A percentile compares a stretch with the other conserved stretches of the same genome.
Conservation (phyloP, 2,113 vertebrate species). For the Xiphophorus couchianus region DNA sequence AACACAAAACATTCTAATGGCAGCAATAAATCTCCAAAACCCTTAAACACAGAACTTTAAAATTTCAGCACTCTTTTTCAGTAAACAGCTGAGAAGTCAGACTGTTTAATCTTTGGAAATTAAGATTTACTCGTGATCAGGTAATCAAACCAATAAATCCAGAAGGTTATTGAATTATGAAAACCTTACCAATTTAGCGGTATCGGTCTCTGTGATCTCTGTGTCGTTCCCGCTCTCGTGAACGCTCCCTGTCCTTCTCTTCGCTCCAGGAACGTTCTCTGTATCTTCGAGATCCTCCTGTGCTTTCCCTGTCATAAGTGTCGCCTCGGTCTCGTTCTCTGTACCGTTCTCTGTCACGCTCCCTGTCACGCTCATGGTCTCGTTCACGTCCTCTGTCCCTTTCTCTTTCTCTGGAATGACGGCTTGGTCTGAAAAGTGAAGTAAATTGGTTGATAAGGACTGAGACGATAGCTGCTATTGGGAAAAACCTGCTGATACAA, state of each 20-base stretch:
- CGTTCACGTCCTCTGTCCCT: conserved; percentile 35
- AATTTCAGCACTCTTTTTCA: not conserved
- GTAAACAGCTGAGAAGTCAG: not conserved
- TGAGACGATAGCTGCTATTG: not conserved
- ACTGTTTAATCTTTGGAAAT: not conserved
- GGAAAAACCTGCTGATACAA: not conserved
- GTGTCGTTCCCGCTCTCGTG: conserved; percentile 65
- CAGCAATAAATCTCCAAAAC: too few relatives aligned
- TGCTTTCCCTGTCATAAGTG: conserved; percentile 55
- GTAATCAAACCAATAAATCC: not conserved
- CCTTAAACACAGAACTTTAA: not conserved
- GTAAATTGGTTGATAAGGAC: not conserved
- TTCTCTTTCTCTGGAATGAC: conserved; percentile 61
- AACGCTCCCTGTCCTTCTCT: conserved; percentile 63
- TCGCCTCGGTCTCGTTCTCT: conserved; percentile 57
- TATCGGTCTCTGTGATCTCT: conserved; percentile 74
- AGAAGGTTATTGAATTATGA: not conserved
- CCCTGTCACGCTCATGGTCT: conserved; percentile 45
- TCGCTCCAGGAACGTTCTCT: conserved; percentile 69
- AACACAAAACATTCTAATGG: too few relatives aligned
- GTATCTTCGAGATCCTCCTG: conserved; percentile 63
- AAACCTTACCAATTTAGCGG: conserved; percentile 68
- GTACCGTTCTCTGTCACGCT: conserved; percentile 36
- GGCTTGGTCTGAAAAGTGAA: conserved; percentile 53
- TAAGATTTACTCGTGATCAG: not conserved